These are phyloP conservation scores for Catharus minimus DNA, from an alignment of 2,113 vertebrate genomes.

Conservation along the genomic window DNA sequence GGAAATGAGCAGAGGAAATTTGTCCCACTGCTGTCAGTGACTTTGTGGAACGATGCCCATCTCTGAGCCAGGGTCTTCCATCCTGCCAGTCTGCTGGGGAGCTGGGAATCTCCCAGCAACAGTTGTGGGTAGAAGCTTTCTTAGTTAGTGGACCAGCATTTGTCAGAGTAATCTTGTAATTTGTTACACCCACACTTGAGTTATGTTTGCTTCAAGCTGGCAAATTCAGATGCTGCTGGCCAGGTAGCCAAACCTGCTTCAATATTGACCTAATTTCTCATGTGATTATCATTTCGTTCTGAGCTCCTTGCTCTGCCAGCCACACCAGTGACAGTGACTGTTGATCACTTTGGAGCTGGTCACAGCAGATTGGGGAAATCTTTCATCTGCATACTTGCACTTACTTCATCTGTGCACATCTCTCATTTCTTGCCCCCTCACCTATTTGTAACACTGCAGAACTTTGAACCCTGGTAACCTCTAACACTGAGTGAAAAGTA, in stretches of 20 bases:
- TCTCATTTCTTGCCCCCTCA: not conserved
- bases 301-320: not conserved
- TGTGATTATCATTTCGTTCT: rapidly evolving
- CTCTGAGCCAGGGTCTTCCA: not conserved
- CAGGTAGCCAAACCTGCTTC: not conserved
- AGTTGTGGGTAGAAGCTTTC: not conserved
- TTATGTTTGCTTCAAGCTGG: not conserved
- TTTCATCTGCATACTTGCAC: rapidly evolving
- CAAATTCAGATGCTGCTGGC: not conserved
- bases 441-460: not conserved
- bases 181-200: not conserved
- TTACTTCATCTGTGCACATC: not conserved
- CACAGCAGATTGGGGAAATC: not conserved
- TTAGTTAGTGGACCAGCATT: not conserved
- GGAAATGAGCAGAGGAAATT: not conserved
- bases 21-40: not conserved
- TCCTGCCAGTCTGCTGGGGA: not conserved
- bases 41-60: rapidly evolving
- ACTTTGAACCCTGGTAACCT: not conserved
- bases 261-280: not conserved
- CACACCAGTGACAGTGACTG: not conserved
- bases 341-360: not conserved
- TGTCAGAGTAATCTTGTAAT: not conserved
- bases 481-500: not conserved
- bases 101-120: not conserved